Evolutionary conservation across 1,140 invertebrate genomes (phyloP).

Genomic region (Bombus haemorrhoidalis): DNA sequence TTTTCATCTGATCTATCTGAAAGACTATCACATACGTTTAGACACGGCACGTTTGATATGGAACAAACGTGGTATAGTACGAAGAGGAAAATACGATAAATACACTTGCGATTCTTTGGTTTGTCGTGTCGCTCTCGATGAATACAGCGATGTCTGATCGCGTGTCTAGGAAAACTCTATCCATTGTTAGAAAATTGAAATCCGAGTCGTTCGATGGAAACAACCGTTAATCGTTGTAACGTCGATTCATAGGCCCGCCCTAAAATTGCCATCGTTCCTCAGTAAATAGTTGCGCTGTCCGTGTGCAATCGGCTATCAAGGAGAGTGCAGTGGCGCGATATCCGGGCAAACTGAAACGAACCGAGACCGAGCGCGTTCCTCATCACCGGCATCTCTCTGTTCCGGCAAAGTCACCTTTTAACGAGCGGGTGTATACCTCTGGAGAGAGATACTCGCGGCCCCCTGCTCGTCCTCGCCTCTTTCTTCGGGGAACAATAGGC

Average conservation of each 20-base stretch:
- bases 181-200: neutral
- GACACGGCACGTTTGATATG: neutral
- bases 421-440: conserved; percentile 63
- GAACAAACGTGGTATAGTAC: neutral
- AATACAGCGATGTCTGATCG: too few relatives aligned
- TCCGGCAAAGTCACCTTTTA: conserved; percentile 54
- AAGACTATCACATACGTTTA: neutral
- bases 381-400: conserved; percentile 56
- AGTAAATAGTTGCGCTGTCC: neutral
- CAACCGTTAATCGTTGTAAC: neutral
- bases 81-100: too few relatives aligned
- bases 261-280: neutral
- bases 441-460: conserved; percentile 42
- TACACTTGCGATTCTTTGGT: too few relatives aligned
- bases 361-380: conserved; percentile 4
- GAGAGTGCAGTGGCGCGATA: neutral
- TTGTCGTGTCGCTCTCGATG: too few relatives aligned
- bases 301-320: neutral
- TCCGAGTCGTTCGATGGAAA: neutral
- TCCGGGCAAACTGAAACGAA: neutral
- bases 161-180: neutral
- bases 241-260: neutral
- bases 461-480: conserved; percentile 41
- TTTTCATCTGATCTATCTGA: neutral
- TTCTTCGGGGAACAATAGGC: conserved; percentile 74